These are phyloP conservation scores for Prionailurus bengalensis DNA, from an alignment of 2,113 vertebrate genomes.

Conservation along the genomic window DNA sequence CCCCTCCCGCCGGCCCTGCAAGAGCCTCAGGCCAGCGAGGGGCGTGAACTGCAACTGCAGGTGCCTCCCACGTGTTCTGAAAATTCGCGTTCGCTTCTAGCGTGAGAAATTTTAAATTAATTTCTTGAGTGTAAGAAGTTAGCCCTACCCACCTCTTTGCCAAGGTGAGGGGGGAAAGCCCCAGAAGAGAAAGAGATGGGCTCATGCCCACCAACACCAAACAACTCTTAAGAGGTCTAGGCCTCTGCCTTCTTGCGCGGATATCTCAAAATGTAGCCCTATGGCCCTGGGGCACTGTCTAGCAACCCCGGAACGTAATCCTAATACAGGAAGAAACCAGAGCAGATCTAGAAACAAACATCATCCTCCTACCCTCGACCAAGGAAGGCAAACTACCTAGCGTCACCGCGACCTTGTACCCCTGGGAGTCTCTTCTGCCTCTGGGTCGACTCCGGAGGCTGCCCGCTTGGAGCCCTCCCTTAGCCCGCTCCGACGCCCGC, in stretches of 20 bases:
- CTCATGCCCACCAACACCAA: neutral
- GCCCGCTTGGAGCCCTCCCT: neutral
- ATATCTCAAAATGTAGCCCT: neutral
- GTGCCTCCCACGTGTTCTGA: neutral
- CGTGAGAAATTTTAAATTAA: neutral
- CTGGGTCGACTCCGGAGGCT: neutral
- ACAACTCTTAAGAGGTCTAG: neutral
- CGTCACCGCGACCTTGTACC: neutral
- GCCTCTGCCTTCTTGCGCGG: neutral
- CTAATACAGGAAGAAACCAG: neutral
- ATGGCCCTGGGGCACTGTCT: neutral
- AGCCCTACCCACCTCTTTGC: neutral
- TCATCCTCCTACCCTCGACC: neutral
- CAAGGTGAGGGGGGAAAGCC: neutral
- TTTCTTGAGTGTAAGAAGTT: neutral
- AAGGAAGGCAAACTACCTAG: neutral
- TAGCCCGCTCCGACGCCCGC: fast-evolving
- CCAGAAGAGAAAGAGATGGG: neutral
- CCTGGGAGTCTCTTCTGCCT: neutral
- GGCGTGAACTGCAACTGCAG: neutral
- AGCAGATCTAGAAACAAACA: neutral
- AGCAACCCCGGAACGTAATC: neutral
- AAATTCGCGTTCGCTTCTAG: neutral
- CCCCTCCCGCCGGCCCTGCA: neutral
- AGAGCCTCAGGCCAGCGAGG: fast-evolving